Evolutionary conservation across 2,797 vertebrate species (phyloP), one percentile per base, ranked within the genome.

Genomic region (Argentina silus): DNA sequence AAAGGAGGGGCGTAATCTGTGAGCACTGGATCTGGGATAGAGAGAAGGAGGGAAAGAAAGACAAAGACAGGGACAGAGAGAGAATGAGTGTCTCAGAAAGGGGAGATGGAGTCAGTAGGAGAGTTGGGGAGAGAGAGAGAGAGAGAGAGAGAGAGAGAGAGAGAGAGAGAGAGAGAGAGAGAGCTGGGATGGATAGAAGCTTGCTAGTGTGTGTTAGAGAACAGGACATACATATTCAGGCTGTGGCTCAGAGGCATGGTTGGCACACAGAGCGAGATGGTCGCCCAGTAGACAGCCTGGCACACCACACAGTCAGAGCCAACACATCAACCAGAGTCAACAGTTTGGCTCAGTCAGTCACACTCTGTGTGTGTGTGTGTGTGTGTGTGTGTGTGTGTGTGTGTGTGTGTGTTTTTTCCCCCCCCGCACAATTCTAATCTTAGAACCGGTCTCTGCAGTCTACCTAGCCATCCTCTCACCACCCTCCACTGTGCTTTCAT

Each of bases 161-260:
- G 17, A 56, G 0, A 36, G 53, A 11, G 5, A 21, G 14, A 36
- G 53, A 17, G 53, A 17, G 21, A 11, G 27, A 36, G 27, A 36
- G 27, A 7, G 51, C 12, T 14, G n/a, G 19, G 19, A 6, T 10
- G 36, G 42, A 21, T 3, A 47, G 43, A 6, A 19, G 43, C n/a
- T 3, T 63, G 82, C 83, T 85, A 83, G 27, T 48, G 27, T 78
- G 85, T 86, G 80, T 78, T 70, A 84, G 81, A 59, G 75, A 87
- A 81, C 84, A 15, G 75, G 75, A 73, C 83, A 90, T 92, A 82
- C 89, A 90, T 91, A 92, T 92, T 92, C 88, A 92, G 86, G 76
- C 61, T 1, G 56, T 55, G 72, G 70, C 83, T 80, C 77, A 56
- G 86, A 83, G 84, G 73, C 82, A 75, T 76, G 27, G 81, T 70